Evolutionary conservation across 2,888 invertebrate genomes (phyloP).

Genomic region (Anticlea derivata): DNA sequence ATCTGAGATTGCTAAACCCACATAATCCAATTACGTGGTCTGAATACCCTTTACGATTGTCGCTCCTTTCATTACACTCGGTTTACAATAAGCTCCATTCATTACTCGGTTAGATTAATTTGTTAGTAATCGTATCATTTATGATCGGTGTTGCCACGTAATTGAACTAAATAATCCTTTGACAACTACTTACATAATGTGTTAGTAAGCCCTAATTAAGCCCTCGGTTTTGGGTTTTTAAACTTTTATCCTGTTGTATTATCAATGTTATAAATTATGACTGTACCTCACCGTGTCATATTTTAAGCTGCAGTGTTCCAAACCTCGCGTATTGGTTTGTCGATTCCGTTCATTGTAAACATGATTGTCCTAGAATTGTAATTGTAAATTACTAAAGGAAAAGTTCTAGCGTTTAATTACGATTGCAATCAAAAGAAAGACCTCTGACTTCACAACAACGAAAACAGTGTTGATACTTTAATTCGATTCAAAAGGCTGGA

Average conservation of each 20-base stretch:
- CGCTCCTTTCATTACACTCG: slow-evolving; percentile 20
- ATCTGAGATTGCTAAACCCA: slow-evolving; percentile 19
- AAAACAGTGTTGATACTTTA: slow-evolving; percentile 53
- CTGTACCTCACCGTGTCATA: no score
- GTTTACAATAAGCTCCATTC: slow-evolving; percentile 18
- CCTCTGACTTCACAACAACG: slow-evolving; percentile 22
- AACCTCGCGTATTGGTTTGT: no score
- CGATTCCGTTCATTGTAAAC: no score
- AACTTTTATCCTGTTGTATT: no score
- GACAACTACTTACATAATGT: slow-evolving; percentile 21
- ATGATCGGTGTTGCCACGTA: slow-evolving; percentile 33
- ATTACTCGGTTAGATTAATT: slow-evolving; percentile 26
- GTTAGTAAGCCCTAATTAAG: no score
- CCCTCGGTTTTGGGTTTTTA: no score
- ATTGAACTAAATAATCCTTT: slow-evolving; percentile 35
- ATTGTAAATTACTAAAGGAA: no score
- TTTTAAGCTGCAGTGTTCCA: no score
- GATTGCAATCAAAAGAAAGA: neutral
- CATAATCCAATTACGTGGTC: slow-evolving; percentile 29
- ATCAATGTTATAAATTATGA: no score
- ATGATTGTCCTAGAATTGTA: no score
- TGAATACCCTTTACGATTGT: slow-evolving; percentile 21
- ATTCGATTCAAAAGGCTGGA: slow-evolving; percentile 67
- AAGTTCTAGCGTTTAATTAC: neutral
- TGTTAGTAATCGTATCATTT: slow-evolving; percentile 22